These are phyloP conservation scores for Xenopus laevis DNA, from an alignment of 2,113 vertebrate species.

Conservation along the genomic window DNA sequence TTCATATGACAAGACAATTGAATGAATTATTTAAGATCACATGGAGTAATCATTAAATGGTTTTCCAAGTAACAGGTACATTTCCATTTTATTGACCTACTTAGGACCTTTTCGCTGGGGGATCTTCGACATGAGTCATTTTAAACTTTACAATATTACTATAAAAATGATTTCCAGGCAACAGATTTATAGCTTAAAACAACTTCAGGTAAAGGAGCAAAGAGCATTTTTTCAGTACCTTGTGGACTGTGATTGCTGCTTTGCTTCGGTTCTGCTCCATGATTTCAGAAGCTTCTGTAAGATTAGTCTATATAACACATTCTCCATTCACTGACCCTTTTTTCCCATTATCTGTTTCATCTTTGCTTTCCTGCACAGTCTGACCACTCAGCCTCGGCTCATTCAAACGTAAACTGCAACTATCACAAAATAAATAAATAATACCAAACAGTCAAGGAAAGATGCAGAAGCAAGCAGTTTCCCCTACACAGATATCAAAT, in stretches of 20 bases:
- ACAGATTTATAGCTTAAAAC: too few species aligned
- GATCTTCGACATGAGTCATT: too few species aligned
- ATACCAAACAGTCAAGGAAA: constrained; percentile 9
- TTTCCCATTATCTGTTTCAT: background rate
- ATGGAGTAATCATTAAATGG: too few species aligned
- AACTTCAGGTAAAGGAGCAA: background rate
- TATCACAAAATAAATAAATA: constrained; percentile 33
- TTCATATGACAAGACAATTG: too few species aligned
- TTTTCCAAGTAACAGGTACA: too few species aligned
- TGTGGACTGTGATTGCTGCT: background rate
- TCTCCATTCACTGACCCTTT: constrained; percentile 22
- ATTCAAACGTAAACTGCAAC: constrained; percentile 35
- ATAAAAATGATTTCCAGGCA: too few species aligned
- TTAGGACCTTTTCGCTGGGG: too few species aligned
- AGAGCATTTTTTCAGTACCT: background rate
- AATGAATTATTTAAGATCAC: too few species aligned
- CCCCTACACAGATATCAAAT: constrained; percentile 37
- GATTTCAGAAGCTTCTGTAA: constrained; percentile 21
- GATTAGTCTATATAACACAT: background rate
- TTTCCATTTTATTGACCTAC: too few species aligned
- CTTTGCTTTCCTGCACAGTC: background rate
- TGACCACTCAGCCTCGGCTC: constrained; percentile 6
- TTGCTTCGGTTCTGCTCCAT: constrained; percentile 9
- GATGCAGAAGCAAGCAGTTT: background rate
- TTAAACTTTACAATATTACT: too few species aligned